Base-by-base conservation (phyloP, 30 jellyfish, hydroid and myxozoan genomes). In the Aurelia aurita region DNA sequence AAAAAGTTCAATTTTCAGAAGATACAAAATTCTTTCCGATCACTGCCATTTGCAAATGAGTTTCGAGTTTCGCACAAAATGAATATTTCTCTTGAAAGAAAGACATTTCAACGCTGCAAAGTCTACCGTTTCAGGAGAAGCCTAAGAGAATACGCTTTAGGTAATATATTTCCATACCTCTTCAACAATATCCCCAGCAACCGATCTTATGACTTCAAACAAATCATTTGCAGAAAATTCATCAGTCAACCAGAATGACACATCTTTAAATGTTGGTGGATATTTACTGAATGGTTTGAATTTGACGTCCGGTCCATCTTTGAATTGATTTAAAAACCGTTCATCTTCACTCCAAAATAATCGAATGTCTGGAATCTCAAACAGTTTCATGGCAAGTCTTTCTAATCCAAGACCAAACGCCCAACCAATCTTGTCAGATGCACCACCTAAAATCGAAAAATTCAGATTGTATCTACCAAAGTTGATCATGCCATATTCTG, bases 341-440 rank as follows among this genome's bases (percentile, higher is more conserved):
- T 83, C 91, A 61, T 96, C 99, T 54, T 87, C 96, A 84, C 99
- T 96, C 99, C 99, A 96, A 51, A 96, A 91, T 47, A 90, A 61
- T n/a, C 99, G 90, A 27, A 96, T 96, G 54, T 96, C 99, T 2
- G 97, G 97, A n/a, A 96, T 96, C 22, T 88, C 96, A 69, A 89
- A 96, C 72, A 90, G 58, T 29, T 87, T 86, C 99, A 96, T 96
- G 23, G 99, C 98, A 49, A 96, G 47, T 65, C 99, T 72, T 68
- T 96, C 99, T 2, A 96, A 95, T 25, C 99, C 99, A 25, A 96
- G 96, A 16, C 99, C 99, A 88, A 91, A 96, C 1, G 99, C 99
- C 98, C 98, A 96, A 7, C 99, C 99, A 72, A 91, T 91, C 77
- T 80, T 77, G 87, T 91, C 96, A 60, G 80, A 43, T 32, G 98